A percentile compares a stretch with the other conserved stretches of the same genome.
phyloP scores from a whole-genome alignment of 2,797 vertebrate genomes.

The Gambelia wislizenii region DNA sequence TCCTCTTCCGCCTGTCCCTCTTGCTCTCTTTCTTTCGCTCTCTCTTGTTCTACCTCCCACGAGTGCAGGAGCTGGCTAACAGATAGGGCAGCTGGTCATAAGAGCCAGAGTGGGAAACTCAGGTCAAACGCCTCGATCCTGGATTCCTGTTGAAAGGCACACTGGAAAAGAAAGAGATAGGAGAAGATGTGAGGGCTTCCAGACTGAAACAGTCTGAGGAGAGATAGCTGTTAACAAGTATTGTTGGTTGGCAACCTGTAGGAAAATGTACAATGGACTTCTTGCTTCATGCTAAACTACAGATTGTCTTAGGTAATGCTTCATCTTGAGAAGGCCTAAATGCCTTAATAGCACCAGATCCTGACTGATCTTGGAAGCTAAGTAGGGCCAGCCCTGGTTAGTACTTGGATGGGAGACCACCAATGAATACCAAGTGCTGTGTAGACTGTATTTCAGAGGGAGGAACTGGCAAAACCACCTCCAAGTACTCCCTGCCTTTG shows the following conservation, averaged over 20 bases:
- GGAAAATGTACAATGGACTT: not conserved
- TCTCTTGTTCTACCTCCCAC: fast-evolving
- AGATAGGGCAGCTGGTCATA: fast-evolving
- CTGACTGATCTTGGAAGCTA: no score
- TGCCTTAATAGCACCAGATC: no score
- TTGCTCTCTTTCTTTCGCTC: fast-evolving
- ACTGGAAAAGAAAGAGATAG: constrained; percentile 51
- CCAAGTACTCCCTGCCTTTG: no score
- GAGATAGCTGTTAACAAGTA: not conserved
- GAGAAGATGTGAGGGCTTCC: constrained; percentile 1
- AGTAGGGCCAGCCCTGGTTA: no score
- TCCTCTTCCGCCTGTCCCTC: constrained; percentile 13
- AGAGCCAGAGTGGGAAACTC: not conserved
- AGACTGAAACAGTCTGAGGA: not conserved
- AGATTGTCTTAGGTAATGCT: not conserved
- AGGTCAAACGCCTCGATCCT: not conserved
- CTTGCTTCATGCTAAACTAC: not conserved
- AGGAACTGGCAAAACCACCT: no score
- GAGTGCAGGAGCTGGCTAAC: not conserved
- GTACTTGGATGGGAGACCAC: no score
- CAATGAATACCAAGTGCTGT: no score
- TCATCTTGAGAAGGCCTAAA: no score
- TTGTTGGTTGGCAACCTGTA: not conserved
- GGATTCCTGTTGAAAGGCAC: not conserved
- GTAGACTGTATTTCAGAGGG: no score